Evolutionary conservation across 2,113 vertebrate species (phyloP), one percentile per base, ranked within the genome.

Genomic region (Sclerurus mexicanus): DNA sequence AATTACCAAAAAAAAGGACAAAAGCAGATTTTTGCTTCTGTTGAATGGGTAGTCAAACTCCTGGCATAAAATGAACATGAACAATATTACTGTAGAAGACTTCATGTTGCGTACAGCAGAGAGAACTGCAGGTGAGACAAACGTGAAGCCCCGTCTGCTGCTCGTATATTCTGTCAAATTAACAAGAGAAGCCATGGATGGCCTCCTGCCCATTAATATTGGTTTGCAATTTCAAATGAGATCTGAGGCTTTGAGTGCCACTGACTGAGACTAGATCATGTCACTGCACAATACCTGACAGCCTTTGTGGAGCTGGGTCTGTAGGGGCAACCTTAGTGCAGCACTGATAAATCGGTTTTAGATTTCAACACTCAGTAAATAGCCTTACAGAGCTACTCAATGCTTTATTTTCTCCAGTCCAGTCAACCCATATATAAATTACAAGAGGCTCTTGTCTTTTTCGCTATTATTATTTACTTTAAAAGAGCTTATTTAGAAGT

Each of bases 401-500:
- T 75, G 52, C 35, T 59, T 83, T 66, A 30, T 93, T 93, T 91
- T 52, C 88, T 90, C 46, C 47, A 89, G 58, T 66, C 39, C 49
- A 69, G 31, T 25, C 85, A 75, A 63, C 20, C 31, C 35, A n/a
- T 30, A 83, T 27, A 93, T 72, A 92, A 93, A 91, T 83, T 91
- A 76, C 4, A 2, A 87, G 40, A 88, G 33, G 37, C 5, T 79
- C 75, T 69, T 90, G 58, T 52, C 73, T 82, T 93, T 91, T 90
- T 68, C 84, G 42, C 56, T 63, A n/a, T 59, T 94, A 84, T 91
- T 96, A 87, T 64, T 85, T 92, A 91, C 80, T 94, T 92, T 31
- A 87, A 86, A 93, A 89, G 85, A 92, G 39, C 62, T 92, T 89
- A 89, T 94, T 97, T 96, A 83, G 93, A 95, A 96, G 74, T 91